A percentile compares a stretch with the other conserved stretches of the same genome.
These are phyloP conservation scores for Tetranychus urticae DNA, from an alignment of 1,140 invertebrate genomes.

Conservation along the genomic window DNA sequence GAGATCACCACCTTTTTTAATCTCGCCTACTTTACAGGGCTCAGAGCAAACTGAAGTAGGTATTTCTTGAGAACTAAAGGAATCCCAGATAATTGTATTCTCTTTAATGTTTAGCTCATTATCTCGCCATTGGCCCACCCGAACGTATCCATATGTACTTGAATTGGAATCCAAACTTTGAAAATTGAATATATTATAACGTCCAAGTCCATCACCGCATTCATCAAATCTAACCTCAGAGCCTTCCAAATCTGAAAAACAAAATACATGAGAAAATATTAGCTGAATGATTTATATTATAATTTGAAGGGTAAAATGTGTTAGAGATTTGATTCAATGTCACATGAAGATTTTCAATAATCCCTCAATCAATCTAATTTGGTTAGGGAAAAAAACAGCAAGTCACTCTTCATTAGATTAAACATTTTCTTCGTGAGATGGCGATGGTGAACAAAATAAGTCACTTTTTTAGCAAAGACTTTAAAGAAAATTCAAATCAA, in stretches of 20 bases:
- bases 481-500: too few species aligned
- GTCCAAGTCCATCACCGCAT: slow-evolving; percentile 37
- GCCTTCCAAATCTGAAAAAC: slow-evolving; percentile 32
- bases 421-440: too few species aligned
- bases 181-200: slow-evolving; percentile 35
- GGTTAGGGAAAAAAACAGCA: too few species aligned
- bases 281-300: too few species aligned
- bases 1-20: slow-evolving; percentile 28
- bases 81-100: slow-evolving; percentile 21
- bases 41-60: slow-evolving; percentile 38
- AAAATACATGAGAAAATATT: background rate
- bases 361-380: too few species aligned
- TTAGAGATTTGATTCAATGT: too few species aligned
- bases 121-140: slow-evolving; percentile 21
- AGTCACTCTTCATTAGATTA: too few species aligned
- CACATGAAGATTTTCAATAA: too few species aligned
- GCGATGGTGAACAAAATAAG: too few species aligned
- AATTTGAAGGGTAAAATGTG: too few species aligned
- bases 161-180: slow-evolving; percentile 20
- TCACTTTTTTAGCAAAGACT: too few species aligned
- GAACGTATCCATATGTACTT: slow-evolving; percentile 18
- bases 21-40: slow-evolving; percentile 40
- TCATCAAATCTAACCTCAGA: slow-evolving; percentile 38
- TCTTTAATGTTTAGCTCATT: slow-evolving; percentile 30
- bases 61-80: slow-evolving; percentile 13